Evolutionary conservation across 1,140 invertebrate genomes (phyloP), one percentile per base, ranked within the genome.

Genomic region (Bradysia coprophila): DNA sequence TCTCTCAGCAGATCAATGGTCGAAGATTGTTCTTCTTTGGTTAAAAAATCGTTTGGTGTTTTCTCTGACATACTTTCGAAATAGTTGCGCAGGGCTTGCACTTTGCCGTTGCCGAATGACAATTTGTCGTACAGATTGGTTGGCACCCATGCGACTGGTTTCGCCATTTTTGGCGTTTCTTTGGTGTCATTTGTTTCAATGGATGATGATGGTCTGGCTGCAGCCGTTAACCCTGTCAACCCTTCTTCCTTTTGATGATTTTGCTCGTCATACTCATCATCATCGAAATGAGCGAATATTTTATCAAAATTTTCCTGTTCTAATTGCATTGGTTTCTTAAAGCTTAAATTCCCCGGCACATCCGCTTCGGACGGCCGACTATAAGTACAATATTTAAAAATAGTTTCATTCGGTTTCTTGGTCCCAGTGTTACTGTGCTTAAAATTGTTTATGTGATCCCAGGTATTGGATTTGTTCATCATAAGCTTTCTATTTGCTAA

Each of bases 1-100:
- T 71, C 67, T 47, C 69, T 64, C 11, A 73, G 52, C 48, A 72
- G 62, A 49, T 65, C 68, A 3, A 70, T 49, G 21, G 69, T 62
- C 46, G 64, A 58, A 24, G 62, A 46, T 49, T 64, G 57, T n/a
- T n/a, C n/a, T n/a, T n/a, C n/a, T n/a, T n/a, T n/a, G n/a, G n/a
- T n/a, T n/a, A n/a, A n/a, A n/a, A n/a, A n/a, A n/a, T n/a, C n/a
- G n/a, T n/a, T n/a, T n/a, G n/a, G n/a, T n/a, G n/a, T n/a, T n/a
- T n/a, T n/a, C n/a, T n/a, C n/a, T n/a, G n/a, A n/a, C n/a, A 39
- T 3, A 15, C n/a, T 44, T 41, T 65, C 52, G 47, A 76, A 77
- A 49, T 71, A 69, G 48, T 68, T 68, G 2, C 73, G 67, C 36
- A 76, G 50, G 11, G 69, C 69, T 47, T 47, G 72, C 53, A 56